A percentile compares a stretch with the other conserved stretches of the same genome.
Conservation (phyloP, 2,113 vertebrate species). For the Turdus rufiventris region DNA sequence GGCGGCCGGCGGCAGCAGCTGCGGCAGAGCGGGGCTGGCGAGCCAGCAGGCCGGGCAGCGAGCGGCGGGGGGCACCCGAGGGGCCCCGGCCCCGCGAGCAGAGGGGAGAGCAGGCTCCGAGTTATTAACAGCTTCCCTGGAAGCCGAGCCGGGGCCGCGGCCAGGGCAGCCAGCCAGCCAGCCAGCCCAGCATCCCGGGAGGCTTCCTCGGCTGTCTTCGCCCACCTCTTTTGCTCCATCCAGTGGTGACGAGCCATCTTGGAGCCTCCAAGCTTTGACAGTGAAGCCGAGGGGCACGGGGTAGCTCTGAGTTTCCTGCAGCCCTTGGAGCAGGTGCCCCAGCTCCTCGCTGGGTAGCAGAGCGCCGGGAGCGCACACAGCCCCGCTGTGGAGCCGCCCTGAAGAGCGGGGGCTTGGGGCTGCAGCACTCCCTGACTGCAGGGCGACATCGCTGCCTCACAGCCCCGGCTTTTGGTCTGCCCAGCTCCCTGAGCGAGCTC, state of each 20-base stretch:
- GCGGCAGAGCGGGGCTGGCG: background rate
- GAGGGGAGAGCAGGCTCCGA: background rate
- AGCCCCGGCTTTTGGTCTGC: background rate
- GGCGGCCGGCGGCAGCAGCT: background rate
- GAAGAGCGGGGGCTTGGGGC: background rate
- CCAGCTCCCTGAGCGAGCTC: background rate
- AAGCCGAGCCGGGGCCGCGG: background rate
- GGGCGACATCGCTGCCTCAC: background rate
- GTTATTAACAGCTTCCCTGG: slow-evolving; percentile 35
- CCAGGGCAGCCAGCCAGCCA: background rate
- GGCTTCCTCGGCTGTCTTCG: background rate
- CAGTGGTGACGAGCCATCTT: slow-evolving; percentile 34
- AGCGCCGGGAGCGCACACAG: background rate
- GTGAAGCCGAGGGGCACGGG: background rate
- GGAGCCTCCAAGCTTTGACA: background rate
- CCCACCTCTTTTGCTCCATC: slow-evolving; percentile 57
- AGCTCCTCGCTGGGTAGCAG: background rate
- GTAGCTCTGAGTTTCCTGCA: background rate
- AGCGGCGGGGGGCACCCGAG: background rate
- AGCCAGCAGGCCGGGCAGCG: background rate
- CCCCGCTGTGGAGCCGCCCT: background rate
- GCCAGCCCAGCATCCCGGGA: slow-evolving; percentile 2
- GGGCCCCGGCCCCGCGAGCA: background rate
- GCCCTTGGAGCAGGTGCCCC: background rate
- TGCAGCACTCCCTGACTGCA: background rate